A percentile compares a stretch with the other conserved stretches of the same genome.
phyloP scores from a whole-genome alignment of 2,797 vertebrate species.

The Psittacula derbiana region DNA sequence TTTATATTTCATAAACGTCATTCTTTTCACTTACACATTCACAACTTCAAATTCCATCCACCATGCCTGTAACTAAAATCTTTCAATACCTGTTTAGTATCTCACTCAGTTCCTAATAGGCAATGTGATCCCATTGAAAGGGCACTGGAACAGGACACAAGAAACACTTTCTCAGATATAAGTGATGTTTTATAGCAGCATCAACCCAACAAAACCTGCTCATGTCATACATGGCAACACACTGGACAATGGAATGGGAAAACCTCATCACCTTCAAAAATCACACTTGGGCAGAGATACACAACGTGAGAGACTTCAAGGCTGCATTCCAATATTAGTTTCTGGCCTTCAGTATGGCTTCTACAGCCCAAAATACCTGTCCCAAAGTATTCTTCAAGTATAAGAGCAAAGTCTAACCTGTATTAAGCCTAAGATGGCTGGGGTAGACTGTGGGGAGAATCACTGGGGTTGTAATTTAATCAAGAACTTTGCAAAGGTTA shows the following conservation, averaged over 20 bases:
- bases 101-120: background rate
- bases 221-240: background rate
- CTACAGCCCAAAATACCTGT: background rate
- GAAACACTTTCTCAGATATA: rapidly evolving
- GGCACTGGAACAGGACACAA: background rate
- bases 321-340: background rate
- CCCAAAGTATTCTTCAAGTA: background rate
- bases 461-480: background rate
- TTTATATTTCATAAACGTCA: background rate
- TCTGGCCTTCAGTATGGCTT: background rate
- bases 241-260: background rate
- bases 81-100: background rate
- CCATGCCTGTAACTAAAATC: background rate
- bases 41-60: background rate
- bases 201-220: background rate
- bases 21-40: background rate
- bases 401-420: background rate
- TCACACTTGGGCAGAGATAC: rapidly evolving
- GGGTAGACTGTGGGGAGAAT: background rate
- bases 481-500: background rate
- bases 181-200: background rate
- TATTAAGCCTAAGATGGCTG: background rate
- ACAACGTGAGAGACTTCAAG: rapidly evolving
- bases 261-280: background rate
- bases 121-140: background rate